A percentile compares a stretch with the other conserved stretches of the same genome.
These are phyloP conservation scores for Cotesia glomerata DNA, from an alignment of 1,140 invertebrate genomes.

Conservation along the genomic window DNA sequence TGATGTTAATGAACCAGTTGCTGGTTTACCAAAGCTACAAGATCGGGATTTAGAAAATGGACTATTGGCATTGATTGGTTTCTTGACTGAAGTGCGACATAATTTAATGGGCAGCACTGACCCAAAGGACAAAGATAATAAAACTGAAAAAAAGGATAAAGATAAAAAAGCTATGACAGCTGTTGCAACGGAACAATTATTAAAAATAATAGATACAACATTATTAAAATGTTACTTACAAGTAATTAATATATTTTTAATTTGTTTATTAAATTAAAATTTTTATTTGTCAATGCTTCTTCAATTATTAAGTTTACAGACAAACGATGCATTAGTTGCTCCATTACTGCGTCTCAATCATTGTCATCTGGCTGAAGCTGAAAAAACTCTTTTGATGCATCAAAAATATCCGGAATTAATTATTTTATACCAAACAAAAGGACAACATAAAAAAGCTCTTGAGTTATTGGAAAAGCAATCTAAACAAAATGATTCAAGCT, in stretches of 20 bases:
- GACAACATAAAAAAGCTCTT: slow-evolving; percentile 89
- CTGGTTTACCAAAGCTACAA: slow-evolving; percentile 70
- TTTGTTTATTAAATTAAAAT: slow-evolving; percentile 28
- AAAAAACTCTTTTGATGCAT: slow-evolving; percentile 84
- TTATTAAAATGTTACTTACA: slow-evolving; percentile 95
- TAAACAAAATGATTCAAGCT: slow-evolving; percentile 75
- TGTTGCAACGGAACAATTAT: slow-evolving; percentile 68
- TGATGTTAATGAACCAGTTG: slow-evolving; percentile 54
- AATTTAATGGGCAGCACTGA: slow-evolving; percentile 65
- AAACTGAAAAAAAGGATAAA: slow-evolving; percentile 52
- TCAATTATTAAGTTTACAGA: slow-evolving; percentile 66
- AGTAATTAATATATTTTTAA: slow-evolving; percentile 61
- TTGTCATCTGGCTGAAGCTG: slow-evolving; percentile 93
- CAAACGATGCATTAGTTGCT: slow-evolving; percentile 92
- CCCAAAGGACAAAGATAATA: slow-evolving; percentile 52
- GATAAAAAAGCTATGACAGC: slow-evolving; percentile 60
- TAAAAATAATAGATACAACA: slow-evolving; percentile 96
- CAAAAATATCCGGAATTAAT: slow-evolving; percentile 93
- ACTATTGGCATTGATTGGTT: slow-evolving; percentile 87
- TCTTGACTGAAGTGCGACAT: slow-evolving; percentile 78
- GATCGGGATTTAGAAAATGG: slow-evolving; percentile 88
- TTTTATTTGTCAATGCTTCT: slow-evolving; percentile 12
- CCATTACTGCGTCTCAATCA: slow-evolving; percentile 91
- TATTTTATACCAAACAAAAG: slow-evolving; percentile 94
- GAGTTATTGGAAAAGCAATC: slow-evolving; percentile 86